Conservation (phyloP, 2,888 invertebrate genomes). For the Punctoribates punctum region DNA sequence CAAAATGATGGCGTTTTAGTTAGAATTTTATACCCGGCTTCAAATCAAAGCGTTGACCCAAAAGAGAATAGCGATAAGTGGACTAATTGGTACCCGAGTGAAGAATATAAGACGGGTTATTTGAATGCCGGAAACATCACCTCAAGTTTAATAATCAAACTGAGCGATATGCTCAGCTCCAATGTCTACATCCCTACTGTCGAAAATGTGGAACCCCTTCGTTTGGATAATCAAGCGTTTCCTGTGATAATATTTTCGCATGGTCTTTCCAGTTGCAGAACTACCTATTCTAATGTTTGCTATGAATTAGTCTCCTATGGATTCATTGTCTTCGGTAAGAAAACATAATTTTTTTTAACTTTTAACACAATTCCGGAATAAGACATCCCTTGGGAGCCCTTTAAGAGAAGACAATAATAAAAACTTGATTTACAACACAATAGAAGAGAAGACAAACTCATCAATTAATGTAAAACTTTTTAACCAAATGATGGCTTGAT, state of each 20-base stretch:
- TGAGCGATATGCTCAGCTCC: slow-evolving; percentile 41
- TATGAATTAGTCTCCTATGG: slow-evolving; percentile 64
- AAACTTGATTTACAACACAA: too few relatives aligned
- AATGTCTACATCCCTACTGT: slow-evolving; percentile 58
- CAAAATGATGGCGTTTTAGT: slow-evolving; percentile 41
- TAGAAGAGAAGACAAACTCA: background rate
- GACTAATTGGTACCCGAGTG: slow-evolving; percentile 46
- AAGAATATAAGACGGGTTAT: slow-evolving; percentile 45
- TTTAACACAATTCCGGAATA: too few relatives aligned
- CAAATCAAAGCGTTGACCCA: background rate
- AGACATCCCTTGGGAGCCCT: too few relatives aligned
- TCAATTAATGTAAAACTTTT: background rate
- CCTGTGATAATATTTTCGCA: slow-evolving; percentile 65
- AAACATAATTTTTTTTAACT: too few relatives aligned
- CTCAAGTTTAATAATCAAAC: slow-evolving; percentile 42
- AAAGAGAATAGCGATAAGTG: background rate
- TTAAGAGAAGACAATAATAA: background rate
- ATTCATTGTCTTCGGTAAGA: slow-evolving; percentile 63
- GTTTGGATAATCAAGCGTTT: slow-evolving; percentile 37
- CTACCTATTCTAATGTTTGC: slow-evolving; percentile 61
- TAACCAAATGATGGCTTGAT: background rate
- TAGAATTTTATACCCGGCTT: slow-evolving; percentile 35
- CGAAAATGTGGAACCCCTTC: slow-evolving; percentile 56
- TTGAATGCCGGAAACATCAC: slow-evolving; percentile 44
- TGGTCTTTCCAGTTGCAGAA: slow-evolving; percentile 62